phyloP scores from a whole-genome alignment of 2,113 vertebrate species.

The Galbula dea region DNA sequence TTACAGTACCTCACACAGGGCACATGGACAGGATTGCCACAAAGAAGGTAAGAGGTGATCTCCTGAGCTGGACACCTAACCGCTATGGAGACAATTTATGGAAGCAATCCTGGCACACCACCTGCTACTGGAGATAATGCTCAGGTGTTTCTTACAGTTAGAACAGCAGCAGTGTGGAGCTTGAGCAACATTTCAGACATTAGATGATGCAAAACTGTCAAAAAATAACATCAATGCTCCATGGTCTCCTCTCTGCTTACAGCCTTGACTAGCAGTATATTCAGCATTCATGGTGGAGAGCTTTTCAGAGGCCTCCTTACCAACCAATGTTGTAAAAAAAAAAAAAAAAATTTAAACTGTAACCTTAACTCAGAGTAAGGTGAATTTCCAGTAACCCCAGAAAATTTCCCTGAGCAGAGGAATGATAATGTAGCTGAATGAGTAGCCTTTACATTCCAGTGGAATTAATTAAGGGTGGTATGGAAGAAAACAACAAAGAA shows the following conservation, averaged over 20 bases:
- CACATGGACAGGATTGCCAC: not conserved
- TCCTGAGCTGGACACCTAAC: not conserved
- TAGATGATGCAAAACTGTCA: not conserved
- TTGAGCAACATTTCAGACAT: not conserved
- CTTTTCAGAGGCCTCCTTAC: not conserved
- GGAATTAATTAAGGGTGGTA: not conserved
- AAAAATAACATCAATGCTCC: not conserved
- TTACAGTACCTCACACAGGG: not conserved
- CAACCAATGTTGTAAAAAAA: not conserved
- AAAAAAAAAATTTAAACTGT: not conserved
- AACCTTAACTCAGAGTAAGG: not conserved
- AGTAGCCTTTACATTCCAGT: not conserved
- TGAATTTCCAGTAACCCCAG: not conserved
- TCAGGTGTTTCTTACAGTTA: too few species aligned
- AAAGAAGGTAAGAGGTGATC: not conserved
- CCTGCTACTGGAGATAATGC: accelerated
- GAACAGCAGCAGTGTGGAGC: not conserved
- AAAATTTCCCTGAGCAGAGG: not conserved
- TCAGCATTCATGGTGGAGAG: not conserved
- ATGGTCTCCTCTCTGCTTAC: not conserved
- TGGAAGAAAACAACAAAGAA: not conserved
- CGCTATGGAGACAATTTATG: accelerated
- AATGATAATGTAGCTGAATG: not conserved
- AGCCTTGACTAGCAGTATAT: not conserved
- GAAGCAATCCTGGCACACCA: not conserved